phyloP scores from a whole-genome alignment of 2,797 vertebrate genomes.

The Enteromius fasciolatus region DNA sequence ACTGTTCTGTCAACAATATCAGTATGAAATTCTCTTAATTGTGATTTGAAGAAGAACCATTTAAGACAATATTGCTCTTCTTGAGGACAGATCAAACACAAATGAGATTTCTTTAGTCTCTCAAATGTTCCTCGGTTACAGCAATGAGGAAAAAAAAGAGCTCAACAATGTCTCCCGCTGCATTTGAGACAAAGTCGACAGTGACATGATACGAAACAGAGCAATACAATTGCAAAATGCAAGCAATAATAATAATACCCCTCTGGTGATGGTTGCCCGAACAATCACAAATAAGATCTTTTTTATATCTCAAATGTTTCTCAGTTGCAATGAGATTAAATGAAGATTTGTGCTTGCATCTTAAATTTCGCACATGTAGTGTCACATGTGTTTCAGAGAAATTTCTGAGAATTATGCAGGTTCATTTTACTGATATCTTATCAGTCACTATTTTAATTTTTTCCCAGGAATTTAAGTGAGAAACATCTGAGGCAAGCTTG shows the following conservation, averaged over 20 bases:
- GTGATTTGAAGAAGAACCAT: neutral
- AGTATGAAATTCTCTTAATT: neutral
- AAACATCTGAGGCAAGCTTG: neutral
- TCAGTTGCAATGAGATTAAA: neutral
- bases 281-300: neutral
- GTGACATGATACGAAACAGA: neutral
- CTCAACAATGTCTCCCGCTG: neutral
- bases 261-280: no score
- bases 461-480: neutral
- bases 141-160: neutral
- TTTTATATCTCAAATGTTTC: neutral
- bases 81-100: no score
- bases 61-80: neutral
- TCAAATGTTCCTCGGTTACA: neutral
- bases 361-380: no score
- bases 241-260: neutral
- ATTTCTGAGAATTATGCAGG: neutral
- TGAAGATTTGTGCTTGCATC: neutral
- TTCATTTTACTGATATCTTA: neutral
- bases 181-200: neutral
- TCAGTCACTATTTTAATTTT: neutral
- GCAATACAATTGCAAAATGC: neutral
- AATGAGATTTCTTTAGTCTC: neutral
- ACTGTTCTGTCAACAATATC: neutral
- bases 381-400: neutral